Evolutionary conservation across 2,797 vertebrate genomes (phyloP), one percentile per base, ranked within the genome.

Genomic region (Enoplosus armatus): DNA sequence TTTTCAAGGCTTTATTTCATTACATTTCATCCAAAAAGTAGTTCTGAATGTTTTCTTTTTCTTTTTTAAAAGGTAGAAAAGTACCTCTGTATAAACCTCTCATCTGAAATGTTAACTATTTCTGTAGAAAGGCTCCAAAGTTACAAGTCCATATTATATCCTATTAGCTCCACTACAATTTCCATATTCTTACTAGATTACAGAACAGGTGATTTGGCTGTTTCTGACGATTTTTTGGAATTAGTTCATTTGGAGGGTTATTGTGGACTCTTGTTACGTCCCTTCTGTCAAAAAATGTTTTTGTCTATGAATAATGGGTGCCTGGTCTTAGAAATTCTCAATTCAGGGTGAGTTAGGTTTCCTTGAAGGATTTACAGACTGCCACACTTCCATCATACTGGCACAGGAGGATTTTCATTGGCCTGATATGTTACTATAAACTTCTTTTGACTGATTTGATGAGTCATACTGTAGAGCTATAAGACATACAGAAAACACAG

Each of bases 331-430:
- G n/a, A n/a, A n/a, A 24, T 10, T 50, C 47, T 48, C n/a, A 4
- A 48, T 48, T 48, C 47, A 20, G 18, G 8, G 20, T 48, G 20
- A 37, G 3, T 39, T 3, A 10, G 15, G 29, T 24, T 50, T 71
- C 31, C n/a, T 22, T 47, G 8, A 56, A 56, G 27, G 26, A 5
- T 31, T 58, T 31, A 22, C 18, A 69, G 27, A 16, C 39, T 20
- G 3, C 26, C 26, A n/a, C 35, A 18, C n/a, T 51, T 70, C 51
- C 31, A 58, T 48, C 24, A 41, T 16, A 51, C 37, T 48, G 37
- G 35, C n/a, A 76, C n/a, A n/a, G n/a, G n/a, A n/a, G n/a, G n/a
- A 45, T 84, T 47, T 75, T 55, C 56, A 60, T 27, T 35, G 41
- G 9, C 55, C 15, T 45, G 18, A 67, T 61, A 8, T 22, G 41